These are phyloP conservation scores for Ophion costatus DNA, from an alignment of 2,888 invertebrate genomes.

Conservation along the genomic window DNA sequence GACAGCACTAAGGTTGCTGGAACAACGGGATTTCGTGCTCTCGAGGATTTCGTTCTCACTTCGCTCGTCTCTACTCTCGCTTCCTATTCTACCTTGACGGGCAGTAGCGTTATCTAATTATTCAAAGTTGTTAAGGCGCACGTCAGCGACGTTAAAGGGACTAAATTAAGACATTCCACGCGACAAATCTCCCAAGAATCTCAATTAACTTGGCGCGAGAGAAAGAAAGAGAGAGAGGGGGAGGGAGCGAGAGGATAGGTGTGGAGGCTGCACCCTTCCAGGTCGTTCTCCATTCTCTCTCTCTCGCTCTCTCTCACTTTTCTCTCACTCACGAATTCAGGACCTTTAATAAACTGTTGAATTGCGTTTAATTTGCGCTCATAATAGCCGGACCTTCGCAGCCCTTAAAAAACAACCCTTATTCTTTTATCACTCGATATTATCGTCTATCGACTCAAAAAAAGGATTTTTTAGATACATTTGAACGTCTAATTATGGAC, in stretches of 20 bases:
- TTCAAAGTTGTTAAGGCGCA: constrained; percentile 83
- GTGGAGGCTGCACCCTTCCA: neutral
- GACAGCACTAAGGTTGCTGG: too few relatives aligned
- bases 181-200: constrained; percentile 84
- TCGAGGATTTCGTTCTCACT: neutral
- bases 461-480: too few relatives aligned
- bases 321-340: neutral
- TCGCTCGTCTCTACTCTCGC: constrained; percentile 2
- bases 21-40: too few relatives aligned
- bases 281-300: neutral
- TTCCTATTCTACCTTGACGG: constrained; percentile 20
- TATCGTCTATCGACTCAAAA: too few relatives aligned
- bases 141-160: constrained; percentile 83
- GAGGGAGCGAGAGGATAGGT: neutral
- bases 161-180: constrained; percentile 84
- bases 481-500: too few relatives aligned
- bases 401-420: neutral
- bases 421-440: too few relatives aligned
- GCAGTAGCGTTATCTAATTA: constrained; percentile 82
- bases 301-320: neutral
- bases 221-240: constrained; percentile 32
- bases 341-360: constrained; percentile 83
- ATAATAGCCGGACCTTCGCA: constrained; percentile 42
- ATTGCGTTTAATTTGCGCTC: constrained; percentile 82
- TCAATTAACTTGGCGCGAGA: constrained; percentile 80